phyloP scores from a whole-genome alignment of 2,797 vertebrate genomes.

The Syndactyla subalaris region DNA sequence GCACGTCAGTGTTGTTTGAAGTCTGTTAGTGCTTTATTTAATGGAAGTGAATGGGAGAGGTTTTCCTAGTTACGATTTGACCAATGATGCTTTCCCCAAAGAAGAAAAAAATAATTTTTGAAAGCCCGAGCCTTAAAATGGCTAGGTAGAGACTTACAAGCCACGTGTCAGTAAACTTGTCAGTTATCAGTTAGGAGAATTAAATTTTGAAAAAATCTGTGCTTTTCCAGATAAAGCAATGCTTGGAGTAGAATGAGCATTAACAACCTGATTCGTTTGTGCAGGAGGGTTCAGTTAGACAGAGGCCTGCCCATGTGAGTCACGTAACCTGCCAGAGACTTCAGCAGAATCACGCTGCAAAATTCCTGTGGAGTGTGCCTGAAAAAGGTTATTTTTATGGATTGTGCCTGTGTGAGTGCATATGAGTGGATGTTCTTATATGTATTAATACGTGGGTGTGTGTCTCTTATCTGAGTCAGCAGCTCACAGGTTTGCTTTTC shows the following conservation, averaged over 20 bases:
- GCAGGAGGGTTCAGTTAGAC: neutral
- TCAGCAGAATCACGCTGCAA: neutral
- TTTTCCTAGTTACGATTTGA: neutral
- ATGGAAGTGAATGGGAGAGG: neutral
- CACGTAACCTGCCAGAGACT: neutral
- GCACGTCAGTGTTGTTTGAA: neutral
- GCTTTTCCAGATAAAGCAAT: neutral
- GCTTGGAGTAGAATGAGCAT: neutral
- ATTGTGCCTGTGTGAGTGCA: neutral
- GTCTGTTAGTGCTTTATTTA: neutral
- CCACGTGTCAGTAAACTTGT: neutral
- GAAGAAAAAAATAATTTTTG: neutral
- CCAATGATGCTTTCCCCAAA: accelerated
- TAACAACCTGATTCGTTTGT: neutral
- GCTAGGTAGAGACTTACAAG: neutral
- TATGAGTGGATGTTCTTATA: neutral
- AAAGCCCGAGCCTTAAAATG: neutral
- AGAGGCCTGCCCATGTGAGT: neutral
- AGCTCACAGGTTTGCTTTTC: neutral
- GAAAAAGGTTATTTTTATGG: neutral
- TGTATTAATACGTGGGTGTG: neutral
- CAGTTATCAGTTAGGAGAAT: neutral
- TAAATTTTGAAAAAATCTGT: neutral
- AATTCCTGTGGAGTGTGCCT: neutral
- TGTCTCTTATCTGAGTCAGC: neutral